Base-by-base conservation (phyloP, 1,140 invertebrate species). In the Ceratosolen solmsi region DNA sequence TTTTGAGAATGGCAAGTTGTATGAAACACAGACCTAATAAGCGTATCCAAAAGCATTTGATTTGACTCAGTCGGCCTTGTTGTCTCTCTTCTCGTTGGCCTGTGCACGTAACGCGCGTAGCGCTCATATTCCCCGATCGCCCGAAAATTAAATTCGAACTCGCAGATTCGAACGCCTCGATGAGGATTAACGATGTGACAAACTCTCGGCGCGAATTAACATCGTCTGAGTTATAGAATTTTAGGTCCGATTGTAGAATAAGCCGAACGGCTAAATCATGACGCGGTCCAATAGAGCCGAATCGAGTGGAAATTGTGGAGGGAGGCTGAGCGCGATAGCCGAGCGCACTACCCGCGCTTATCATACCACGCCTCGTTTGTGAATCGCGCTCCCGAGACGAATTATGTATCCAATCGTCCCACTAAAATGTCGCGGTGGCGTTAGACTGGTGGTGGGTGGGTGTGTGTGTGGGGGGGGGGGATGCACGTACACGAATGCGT, bases 281-380 rank as follows among this genome's bases (percentile, higher is more conserved):
- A 70, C 49, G 72, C 60, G 60, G 58, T 81, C 68, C 30, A 79
- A 60, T 72, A 72, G 60, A 72, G 54, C 74, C 80, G 36, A 77
- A 82, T 82, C 74, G 72, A 76, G 73, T 75, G 80, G 56, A 82
- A 82, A 72, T 82, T 82, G 72, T 60, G 51, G 51, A 58, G 46
- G 51, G 33, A 51, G 54, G 46, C n/a, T n/a, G n/a, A n/a, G n/a
- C n/a, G n/a, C n/a, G n/a, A n/a, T n/a, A n/a, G n/a, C n/a, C n/a
- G n/a, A n/a, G n/a, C 36, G 30, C 56, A 46, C 38, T 46, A 75
- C 63, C n/a, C 70, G 27, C 75, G 25, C 33, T 22, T 63, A 63
- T 63, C 60, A 33, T 22, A 13, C 33, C 25, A 8, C 49, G 65
- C 60, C 56, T 74, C 36, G 54, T 83, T 74, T 71, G 46, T 13